phyloP scores from a whole-genome alignment of 2,888 invertebrate genomes.

The Eristalis arbustorum region DNA sequence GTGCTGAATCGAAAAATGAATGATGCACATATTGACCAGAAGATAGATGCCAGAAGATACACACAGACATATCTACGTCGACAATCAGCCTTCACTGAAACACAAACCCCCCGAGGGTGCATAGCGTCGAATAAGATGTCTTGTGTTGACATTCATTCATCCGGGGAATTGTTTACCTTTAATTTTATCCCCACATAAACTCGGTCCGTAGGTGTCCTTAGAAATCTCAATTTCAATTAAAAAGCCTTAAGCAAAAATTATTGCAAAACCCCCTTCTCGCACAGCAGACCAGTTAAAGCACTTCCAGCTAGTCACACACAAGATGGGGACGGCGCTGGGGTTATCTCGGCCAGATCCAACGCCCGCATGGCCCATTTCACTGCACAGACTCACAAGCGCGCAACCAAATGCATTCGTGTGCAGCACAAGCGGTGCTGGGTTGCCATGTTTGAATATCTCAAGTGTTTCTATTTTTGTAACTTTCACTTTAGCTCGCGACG shows the following conservation, averaged over 20 bases:
- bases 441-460: slow-evolving; percentile 49
- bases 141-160: neutral
- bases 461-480: slow-evolving; percentile 51
- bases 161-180: neutral
- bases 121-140: neutral
- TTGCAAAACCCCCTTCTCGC: neutral
- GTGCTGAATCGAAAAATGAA: neutral
- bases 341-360: neutral
- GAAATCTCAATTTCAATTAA: neutral
- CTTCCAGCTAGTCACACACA: neutral
- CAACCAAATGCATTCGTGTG: neutral
- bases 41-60: neutral
- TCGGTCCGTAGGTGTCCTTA: neutral
- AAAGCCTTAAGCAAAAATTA: slow-evolving; percentile 5
- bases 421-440: neutral
- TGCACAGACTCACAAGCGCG: slow-evolving; percentile 5
- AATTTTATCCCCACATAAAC: neutral
- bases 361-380: neutral
- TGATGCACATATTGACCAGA: neutral
- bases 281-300: neutral
- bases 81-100: neutral
- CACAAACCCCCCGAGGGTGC: neutral
- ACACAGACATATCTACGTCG: neutral
- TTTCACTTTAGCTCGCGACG: slow-evolving; percentile 19
- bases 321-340: neutral